Base-by-base conservation (phyloP, 37 sponge, comb jelly and placozoan species). In the Petrosia ficiformis region DNA sequence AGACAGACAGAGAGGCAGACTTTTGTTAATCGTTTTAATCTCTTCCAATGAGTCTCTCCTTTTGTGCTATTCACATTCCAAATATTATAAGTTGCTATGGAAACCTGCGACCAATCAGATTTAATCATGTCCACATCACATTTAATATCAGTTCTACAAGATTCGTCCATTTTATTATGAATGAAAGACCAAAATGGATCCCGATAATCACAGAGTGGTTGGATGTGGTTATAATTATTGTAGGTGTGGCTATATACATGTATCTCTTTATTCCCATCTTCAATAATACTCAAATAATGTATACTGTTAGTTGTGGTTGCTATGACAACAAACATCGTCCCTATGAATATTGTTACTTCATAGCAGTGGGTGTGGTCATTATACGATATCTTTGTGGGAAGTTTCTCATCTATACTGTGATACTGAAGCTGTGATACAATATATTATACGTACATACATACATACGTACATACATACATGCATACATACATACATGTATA, bases 21-120 rank as follows among this genome's bases (percentile, higher is more conserved):
- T 48, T 85, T 90, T 39, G 87, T 70, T 25, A 90, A 33, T 37
- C 70, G 48, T 30, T 57, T 22, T 40, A 86, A 52, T 42, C 91
- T 71, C 3, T 75, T 19, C 2, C 31, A 31, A 66, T 80, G 77
- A 14, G 39, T 31, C 26, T 71, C 73, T 39, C 42, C 72, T 26
- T 21, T 29, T 2, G 74, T 0, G 4, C 57, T 41, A 59, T 85
- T 90, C 44, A 86, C 44, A 74, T 90, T 86, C 91, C 91, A 90
- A 33, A 90, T 73, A 32, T 90, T 90, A 37, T 82, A 85, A 29
- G 83, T 82, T 61, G 83, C 80, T 42, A 84, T 42, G 1, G 35
- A 77, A 33, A 87, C 39, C 0, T 21, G 54, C 54, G 14, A 14
- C 54, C 54, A 48, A 48, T 48, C 54, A 48, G 54, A 48, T 48